Percentiles rank a stretch among this genome's conserved stretches.
Conservation (phyloP, 1,140 invertebrate species). For the Drosophila burlai region DNA sequence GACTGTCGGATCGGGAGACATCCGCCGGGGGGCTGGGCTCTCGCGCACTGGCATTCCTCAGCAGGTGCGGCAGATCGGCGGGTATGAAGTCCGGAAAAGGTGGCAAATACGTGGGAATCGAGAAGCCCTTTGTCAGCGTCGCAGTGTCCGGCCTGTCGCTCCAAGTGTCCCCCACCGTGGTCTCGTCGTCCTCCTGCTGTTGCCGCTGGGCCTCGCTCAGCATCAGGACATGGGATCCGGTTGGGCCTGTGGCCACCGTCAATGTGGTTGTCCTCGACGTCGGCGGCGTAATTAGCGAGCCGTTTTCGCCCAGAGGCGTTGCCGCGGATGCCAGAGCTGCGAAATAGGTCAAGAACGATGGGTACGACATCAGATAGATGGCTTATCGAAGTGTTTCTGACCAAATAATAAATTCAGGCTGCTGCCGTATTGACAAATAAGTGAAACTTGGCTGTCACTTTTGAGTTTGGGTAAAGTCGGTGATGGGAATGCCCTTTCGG, state of each 20-base stretch:
- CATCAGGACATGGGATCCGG: slow-evolving; percentile 20
- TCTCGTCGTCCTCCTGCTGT: slow-evolving; percentile 37
- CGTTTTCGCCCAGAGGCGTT: slow-evolving; percentile 47
- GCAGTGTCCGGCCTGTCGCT: slow-evolving; percentile 70
- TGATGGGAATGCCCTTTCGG: not conserved
- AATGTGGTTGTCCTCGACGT: slow-evolving; percentile 26
- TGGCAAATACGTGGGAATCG: slow-evolving; percentile 77
- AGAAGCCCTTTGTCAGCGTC: slow-evolving; percentile 74
- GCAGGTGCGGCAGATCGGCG: slow-evolving; percentile 63
- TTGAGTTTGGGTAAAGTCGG: not conserved
- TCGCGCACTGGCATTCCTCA: slow-evolving; percentile 26
- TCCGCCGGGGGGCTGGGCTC: slow-evolving; percentile 2
- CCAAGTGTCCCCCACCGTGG: slow-evolving; percentile 55
- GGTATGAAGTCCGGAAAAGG: slow-evolving; percentile 74
- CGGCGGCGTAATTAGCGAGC: slow-evolving; percentile 64
- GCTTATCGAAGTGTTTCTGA: slow-evolving; percentile 21
- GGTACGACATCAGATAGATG: slow-evolving; percentile 35
- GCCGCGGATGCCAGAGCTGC: slow-evolving; percentile 62
- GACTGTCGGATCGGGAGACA: slow-evolving; percentile 2
- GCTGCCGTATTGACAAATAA: slow-evolving; percentile 19
- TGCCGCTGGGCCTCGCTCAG: slow-evolving; percentile 16
- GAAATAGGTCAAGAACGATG: slow-evolving; percentile 66
- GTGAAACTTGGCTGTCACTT: slow-evolving; percentile 13
- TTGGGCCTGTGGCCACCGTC: slow-evolving; percentile 1
- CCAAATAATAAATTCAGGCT: slow-evolving; percentile 11